Conservation (phyloP, 2,113 vertebrate species). For the Dolichotis patagonum region DNA sequence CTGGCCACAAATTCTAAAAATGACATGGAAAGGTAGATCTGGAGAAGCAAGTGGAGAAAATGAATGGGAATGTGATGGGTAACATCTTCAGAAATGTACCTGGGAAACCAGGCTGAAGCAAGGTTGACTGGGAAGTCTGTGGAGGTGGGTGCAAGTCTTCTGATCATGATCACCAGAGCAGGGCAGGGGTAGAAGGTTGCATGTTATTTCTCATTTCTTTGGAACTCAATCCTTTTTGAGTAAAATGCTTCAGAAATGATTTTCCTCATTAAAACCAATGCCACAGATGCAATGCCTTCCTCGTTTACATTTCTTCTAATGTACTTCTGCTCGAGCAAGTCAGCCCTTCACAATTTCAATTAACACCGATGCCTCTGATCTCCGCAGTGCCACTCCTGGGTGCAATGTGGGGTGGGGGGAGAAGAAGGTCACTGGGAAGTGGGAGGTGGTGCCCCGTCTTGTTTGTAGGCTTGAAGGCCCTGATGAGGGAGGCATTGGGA, state of each 20-base stretch:
- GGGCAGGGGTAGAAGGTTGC: not conserved
- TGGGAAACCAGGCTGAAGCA: not conserved
- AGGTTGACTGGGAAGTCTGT: not conserved
- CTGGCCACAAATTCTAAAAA: conserved; percentile 3
- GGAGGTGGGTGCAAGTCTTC: not conserved
- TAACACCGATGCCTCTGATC: conserved; percentile 78
- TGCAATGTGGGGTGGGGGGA: conserved; percentile 28
- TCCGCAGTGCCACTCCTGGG: conserved; percentile 64
- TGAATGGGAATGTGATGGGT: not conserved
- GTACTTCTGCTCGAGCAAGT: conserved; percentile 83
- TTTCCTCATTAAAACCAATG: conserved; percentile 86
- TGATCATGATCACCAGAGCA: not conserved
- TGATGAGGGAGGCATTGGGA: not conserved
- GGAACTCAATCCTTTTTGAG: conserved; percentile 77
- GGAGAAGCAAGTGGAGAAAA: not conserved
- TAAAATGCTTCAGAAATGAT: conserved; percentile 76
- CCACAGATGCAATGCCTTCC: conserved; percentile 81
- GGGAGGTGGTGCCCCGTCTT: not conserved
- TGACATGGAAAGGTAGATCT: not conserved
- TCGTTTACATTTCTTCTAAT: conserved; percentile 83
- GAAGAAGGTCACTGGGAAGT: conserved; percentile 59
- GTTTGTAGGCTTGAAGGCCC: conserved; percentile 31
- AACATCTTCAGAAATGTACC: not conserved
- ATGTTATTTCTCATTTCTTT: conserved; percentile 72
- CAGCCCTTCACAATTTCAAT: conserved; percentile 84